Percentiles rank a stretch among this genome's conserved stretches.
phyloP scores from a whole-genome alignment of 1,140 invertebrate species.

The Bombus cullumanus region DNA sequence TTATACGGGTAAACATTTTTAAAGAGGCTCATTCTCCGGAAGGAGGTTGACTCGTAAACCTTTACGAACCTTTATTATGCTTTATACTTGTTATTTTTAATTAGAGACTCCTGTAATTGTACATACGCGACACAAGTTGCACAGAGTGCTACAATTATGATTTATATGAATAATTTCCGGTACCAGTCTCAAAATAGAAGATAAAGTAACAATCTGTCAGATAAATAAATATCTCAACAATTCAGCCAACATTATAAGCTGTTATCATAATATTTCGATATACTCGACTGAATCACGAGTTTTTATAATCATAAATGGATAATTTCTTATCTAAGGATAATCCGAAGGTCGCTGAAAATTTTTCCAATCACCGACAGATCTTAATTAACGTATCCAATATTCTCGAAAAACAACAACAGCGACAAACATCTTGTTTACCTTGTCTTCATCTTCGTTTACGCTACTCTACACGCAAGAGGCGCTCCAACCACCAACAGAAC shows the following conservation, averaged over 20 bases:
- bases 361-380: too few relatives aligned
- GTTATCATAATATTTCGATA: neutral
- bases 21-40: neutral
- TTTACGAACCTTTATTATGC: neutral
- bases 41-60: neutral
- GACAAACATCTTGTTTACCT: neutral
- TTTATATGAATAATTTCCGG: neutral
- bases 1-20: slow-evolving; percentile 14
- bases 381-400: neutral
- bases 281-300: neutral
- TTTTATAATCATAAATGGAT: neutral
- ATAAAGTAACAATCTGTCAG: neutral
- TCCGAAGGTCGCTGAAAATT: too few relatives aligned
- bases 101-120: neutral
- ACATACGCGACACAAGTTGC: neutral
- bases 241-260: neutral
- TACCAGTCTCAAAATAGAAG: too few relatives aligned
- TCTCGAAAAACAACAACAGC: neutral
- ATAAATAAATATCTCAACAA: neutral
- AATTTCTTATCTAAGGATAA: neutral
- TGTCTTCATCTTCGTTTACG: neutral
- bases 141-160: neutral
- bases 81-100: slow-evolving; percentile 10
- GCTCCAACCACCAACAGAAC: neutral
- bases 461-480: too few relatives aligned